Evolutionary conservation across 2,797 vertebrate species (phyloP).

Genomic region (Danionella dracula): DNA sequence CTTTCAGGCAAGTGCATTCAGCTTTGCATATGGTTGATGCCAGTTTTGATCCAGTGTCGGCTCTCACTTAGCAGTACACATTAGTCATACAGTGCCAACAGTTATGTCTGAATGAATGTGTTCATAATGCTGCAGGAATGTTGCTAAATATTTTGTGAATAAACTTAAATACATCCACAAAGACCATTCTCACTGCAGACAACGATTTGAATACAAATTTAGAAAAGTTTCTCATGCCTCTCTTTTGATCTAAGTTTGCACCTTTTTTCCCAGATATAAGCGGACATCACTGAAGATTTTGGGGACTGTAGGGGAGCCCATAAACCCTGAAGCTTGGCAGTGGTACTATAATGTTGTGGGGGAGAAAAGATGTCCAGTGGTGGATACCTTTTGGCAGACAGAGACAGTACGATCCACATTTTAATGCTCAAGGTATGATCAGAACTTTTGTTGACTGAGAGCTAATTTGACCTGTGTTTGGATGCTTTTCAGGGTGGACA

Average conservation of each 20-base stretch:
- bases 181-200: too few species aligned
- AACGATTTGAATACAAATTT: too few species aligned
- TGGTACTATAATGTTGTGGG: constrained; percentile 94
- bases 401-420: constrained; percentile 76
- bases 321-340: constrained; percentile 96
- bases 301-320: constrained; percentile 93
- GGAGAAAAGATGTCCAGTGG: constrained; percentile 83
- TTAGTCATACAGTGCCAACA: background rate
- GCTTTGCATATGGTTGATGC: background rate
- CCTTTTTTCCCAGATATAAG: constrained; percentile 70
- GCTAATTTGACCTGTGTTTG: background rate
- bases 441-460: background rate
- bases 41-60: background rate
- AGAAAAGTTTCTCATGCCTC: too few species aligned
- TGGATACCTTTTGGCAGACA: constrained; percentile 98
- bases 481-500: constrained; percentile 80
- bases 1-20: too few species aligned
- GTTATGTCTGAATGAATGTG: too few species aligned
- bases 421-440: background rate
- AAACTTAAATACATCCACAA: too few species aligned
- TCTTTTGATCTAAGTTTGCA: background rate
- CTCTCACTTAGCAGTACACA: background rate
- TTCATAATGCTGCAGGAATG: too few species aligned
- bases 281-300: constrained; percentile 85
- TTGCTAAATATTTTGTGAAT: too few species aligned